A percentile compares a stretch with the other conserved stretches of the same genome.
These are phyloP conservation scores for Pantala flavescens DNA, from an alignment of 1,140 invertebrate genomes.

Conservation along the genomic window DNA sequence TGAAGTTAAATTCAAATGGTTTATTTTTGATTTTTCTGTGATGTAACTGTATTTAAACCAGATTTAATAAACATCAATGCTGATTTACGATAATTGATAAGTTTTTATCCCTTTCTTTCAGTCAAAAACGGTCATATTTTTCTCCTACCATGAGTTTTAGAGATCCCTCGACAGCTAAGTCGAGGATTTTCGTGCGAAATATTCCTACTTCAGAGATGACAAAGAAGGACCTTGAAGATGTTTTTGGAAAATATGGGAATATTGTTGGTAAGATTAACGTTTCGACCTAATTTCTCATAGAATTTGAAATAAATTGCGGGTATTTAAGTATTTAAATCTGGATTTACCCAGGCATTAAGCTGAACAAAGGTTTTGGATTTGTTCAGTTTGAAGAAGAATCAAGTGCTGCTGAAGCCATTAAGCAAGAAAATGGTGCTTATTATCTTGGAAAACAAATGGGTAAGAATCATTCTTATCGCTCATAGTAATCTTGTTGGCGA, in stretches of 20 bases:
- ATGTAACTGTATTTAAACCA: too few species aligned
- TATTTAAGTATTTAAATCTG: not conserved
- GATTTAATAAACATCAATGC: too few species aligned
- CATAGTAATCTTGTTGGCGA: not conserved
- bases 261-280: constrained; percentile 33
- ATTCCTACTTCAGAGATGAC: constrained; percentile 50
- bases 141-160: not conserved
- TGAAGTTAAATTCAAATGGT: too few species aligned
- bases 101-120: not conserved
- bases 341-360: constrained; percentile 42
- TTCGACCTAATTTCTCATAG: not conserved
- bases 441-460: constrained; percentile 57
- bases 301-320: not conserved
- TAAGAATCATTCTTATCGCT: constrained; percentile 28
- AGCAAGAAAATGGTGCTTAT: constrained; percentile 52
- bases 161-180: constrained; percentile 54
- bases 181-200: constrained; percentile 66
- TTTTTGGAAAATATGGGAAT: constrained; percentile 61
- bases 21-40: too few species aligned
- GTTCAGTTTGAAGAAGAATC: constrained; percentile 69
- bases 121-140: not conserved
- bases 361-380: constrained; percentile 73
- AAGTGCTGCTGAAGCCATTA: constrained; percentile 59
- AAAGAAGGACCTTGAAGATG: constrained; percentile 56
- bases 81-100: too few species aligned